phyloP scores from a whole-genome alignment of 1,140 invertebrate genomes.

The Pachypsylla venusta region DNA sequence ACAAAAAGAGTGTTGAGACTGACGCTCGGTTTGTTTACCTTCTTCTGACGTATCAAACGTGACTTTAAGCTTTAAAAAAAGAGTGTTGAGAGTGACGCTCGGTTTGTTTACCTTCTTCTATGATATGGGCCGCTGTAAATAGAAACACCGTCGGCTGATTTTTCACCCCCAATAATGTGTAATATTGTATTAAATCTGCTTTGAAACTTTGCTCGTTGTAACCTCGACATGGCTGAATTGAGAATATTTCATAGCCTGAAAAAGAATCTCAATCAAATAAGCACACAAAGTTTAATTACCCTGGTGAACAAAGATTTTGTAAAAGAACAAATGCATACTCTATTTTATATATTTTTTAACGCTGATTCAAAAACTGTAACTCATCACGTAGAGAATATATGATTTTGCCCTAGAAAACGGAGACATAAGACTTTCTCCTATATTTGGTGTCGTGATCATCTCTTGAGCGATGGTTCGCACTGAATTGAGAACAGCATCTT shows the following conservation, averaged over 20 bases:
- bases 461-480: constrained; percentile 49
- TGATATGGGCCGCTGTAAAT: constrained; percentile 63
- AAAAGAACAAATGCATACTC: too few relatives aligned
- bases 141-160: constrained; percentile 66
- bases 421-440: too few relatives aligned
- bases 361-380: too few relatives aligned
- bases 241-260: constrained; percentile 55
- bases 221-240: constrained; percentile 62
- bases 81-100: neutral
- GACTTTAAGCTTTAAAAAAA: neutral
- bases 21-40: constrained; percentile 13
- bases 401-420: too few relatives aligned
- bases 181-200: constrained; percentile 70
- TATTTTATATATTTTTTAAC: too few relatives aligned
- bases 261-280: constrained; percentile 8
- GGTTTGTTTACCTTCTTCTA: constrained; percentile 25
- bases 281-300: constrained; percentile 10
- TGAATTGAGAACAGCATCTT: constrained; percentile 52
- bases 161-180: constrained; percentile 55
- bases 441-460: too few relatives aligned
- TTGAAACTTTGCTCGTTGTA: constrained; percentile 68
- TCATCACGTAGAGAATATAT: too few relatives aligned
- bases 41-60: too few relatives aligned
- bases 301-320: too few relatives aligned
- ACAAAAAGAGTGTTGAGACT: neutral